phyloP scores from a whole-genome alignment of 2,888 invertebrate species.

The Tenthredo mesomela region DNA sequence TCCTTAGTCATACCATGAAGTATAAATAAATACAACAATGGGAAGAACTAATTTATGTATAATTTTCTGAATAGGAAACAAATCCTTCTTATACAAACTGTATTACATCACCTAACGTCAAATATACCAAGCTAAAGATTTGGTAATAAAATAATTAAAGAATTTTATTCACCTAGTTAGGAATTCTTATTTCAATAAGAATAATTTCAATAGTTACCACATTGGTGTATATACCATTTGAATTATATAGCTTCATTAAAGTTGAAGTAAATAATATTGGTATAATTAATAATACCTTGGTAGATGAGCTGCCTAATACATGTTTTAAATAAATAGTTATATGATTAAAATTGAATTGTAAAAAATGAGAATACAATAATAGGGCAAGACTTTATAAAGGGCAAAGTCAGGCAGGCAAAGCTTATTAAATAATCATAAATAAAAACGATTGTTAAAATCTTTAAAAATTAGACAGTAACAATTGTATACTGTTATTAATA shows the following conservation, averaged over 20 bases:
- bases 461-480: constrained; percentile 51
- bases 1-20: not conserved
- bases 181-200: not conserved
- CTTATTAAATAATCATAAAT: constrained; percentile 52
- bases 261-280: constrained; percentile 10
- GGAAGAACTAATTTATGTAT: constrained; percentile 1
- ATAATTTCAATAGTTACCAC: constrained; percentile 5
- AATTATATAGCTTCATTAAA: not conserved
- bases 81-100: not conserved
- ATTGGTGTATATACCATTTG: not conserved
- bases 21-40: constrained; percentile 5
- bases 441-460: constrained; percentile 52
- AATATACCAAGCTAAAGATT: constrained; percentile 4
- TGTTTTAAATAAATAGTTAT: not conserved
- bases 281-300: constrained; percentile 32
- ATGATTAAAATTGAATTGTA: not conserved
- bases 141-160: not conserved
- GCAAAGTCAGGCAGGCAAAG: constrained; percentile 36
- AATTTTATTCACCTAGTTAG: constrained; percentile 10
- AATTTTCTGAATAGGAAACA: not conserved
- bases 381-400: not conserved
- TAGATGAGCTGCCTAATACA: not conserved
- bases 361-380: constrained; percentile 9
- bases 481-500: constrained; percentile 40
- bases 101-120: not conserved